Evolutionary conservation across 2,888 invertebrate species (phyloP).

Genomic region (Thera obeliscata): DNA sequence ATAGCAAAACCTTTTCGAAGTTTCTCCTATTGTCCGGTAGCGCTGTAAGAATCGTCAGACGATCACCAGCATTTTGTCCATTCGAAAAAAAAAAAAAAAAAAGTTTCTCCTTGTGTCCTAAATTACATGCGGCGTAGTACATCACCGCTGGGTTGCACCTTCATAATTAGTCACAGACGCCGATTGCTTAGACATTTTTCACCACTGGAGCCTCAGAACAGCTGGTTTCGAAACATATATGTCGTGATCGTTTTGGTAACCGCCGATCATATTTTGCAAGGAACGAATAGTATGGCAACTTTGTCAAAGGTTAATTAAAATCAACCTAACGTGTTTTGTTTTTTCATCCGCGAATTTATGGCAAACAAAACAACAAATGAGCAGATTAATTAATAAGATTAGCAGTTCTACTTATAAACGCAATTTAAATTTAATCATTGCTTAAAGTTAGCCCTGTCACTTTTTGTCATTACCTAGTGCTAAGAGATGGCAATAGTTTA

Average conservation of each 20-base stretch:
- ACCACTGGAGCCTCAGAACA: conserved; percentile 18
- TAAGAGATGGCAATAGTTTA: no score
- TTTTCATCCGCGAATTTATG: neutral
- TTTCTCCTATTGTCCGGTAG: no score
- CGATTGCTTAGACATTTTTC: conserved; percentile 12
- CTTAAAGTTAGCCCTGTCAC: no score
- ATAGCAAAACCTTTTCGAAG: no score
- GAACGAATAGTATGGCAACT: conserved; percentile 18
- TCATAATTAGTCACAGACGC: conserved; percentile 29
- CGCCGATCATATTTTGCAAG: conserved; percentile 29
- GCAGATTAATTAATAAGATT: neutral
- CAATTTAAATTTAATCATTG: no score
- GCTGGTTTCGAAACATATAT: conserved; percentile 26
- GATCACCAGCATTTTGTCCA: no score
- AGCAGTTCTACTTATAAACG: neutral
- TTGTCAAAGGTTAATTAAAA: conserved; percentile 34
- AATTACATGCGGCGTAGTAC: neutral
- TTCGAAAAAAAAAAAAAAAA: no score
- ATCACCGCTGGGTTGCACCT: conserved; percentile 2
- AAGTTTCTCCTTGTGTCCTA: neutral
- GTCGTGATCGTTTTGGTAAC: conserved; percentile 27
- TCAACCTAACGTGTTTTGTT: conserved; percentile 8
- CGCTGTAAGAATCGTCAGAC: no score
- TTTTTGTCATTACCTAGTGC: no score
- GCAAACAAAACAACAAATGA: neutral